These are phyloP conservation scores for Tragelaphus scriptus DNA, from an alignment of 2,113 vertebrate genomes.

Conservation along the genomic window DNA sequence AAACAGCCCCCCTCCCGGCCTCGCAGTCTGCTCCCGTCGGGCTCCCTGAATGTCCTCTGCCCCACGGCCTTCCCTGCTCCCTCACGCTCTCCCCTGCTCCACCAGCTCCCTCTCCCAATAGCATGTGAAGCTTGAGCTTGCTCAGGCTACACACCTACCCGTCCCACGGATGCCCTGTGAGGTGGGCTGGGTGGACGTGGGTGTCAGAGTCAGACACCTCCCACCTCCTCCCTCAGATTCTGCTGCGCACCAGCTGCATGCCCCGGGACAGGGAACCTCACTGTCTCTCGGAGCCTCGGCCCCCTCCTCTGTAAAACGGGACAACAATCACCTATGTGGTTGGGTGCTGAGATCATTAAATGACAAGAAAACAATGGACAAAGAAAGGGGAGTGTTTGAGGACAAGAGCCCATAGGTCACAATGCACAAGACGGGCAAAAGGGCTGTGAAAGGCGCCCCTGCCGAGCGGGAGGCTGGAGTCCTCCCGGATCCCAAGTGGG, in stretches of 20 bases:
- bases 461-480: background rate
- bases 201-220: background rate
- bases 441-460: background rate
- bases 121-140: background rate
- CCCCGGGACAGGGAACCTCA: background rate
- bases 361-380: background rate
- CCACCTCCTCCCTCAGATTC: background rate
- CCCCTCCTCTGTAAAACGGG: background rate
- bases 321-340: background rate
- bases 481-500: background rate
- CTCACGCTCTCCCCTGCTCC: accelerated
- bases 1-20: background rate
- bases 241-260: background rate
- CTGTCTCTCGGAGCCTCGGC: background rate
- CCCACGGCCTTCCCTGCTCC: too few relatives aligned
- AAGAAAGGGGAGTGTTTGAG: background rate
- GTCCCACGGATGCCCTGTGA: accelerated
- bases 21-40: accelerated
- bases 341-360: background rate
- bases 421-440: background rate
- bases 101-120: background rate
- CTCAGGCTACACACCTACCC: background rate
- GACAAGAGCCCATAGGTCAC: background rate
- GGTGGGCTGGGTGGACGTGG: accelerated
- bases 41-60: background rate